Evolutionary conservation across 2,113 vertebrate genomes (phyloP).

Genomic region (Brachyistius frenatus): DNA sequence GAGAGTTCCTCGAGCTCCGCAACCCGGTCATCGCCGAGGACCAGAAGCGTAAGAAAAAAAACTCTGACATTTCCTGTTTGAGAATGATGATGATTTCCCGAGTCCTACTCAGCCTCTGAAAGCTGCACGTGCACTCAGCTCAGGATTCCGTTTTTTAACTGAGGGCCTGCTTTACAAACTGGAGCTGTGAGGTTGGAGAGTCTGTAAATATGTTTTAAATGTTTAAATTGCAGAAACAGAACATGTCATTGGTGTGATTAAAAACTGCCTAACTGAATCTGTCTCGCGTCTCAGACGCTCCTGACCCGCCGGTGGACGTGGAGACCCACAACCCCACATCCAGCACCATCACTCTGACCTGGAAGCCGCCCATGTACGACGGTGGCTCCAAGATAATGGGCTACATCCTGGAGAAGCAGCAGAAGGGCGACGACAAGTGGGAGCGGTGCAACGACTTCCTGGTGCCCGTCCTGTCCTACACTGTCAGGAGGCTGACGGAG

Average conservation of each 20-base stretch:
- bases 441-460: slow-evolving; percentile 95
- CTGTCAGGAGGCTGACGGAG: slow-evolving; percentile 91
- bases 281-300: slow-evolving; percentile 84
- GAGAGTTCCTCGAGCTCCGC: slow-evolving; percentile 94
- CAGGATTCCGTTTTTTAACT: too few species aligned
- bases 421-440: slow-evolving; percentile 93
- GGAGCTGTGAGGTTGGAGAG: too few species aligned
- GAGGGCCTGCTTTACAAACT: too few species aligned
- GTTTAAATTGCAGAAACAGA: too few species aligned
- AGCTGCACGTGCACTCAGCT: too few species aligned
- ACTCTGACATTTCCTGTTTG: too few species aligned
- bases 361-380: slow-evolving; percentile 97
- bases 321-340: slow-evolving; percentile 93
- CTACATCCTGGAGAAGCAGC: slow-evolving; percentile 93
- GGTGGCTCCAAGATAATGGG: slow-evolving; percentile 98
- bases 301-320: slow-evolving; percentile 95
- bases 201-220: too few species aligned
- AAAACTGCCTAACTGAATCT: not conserved
- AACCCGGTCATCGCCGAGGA: slow-evolving; percentile 97
- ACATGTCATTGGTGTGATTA: too few species aligned
- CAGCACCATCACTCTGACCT: slow-evolving; percentile 93
- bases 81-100: too few species aligned
- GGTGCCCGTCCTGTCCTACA: slow-evolving; percentile 93
- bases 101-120: too few species aligned
- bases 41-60: slow-evolving; percentile 91